Percentiles rank a stretch among this genome's conserved stretches.
These are phyloP conservation scores for Ptyas mucosa DNA, from an alignment of 2,113 vertebrate species.

Conservation along the genomic window DNA sequence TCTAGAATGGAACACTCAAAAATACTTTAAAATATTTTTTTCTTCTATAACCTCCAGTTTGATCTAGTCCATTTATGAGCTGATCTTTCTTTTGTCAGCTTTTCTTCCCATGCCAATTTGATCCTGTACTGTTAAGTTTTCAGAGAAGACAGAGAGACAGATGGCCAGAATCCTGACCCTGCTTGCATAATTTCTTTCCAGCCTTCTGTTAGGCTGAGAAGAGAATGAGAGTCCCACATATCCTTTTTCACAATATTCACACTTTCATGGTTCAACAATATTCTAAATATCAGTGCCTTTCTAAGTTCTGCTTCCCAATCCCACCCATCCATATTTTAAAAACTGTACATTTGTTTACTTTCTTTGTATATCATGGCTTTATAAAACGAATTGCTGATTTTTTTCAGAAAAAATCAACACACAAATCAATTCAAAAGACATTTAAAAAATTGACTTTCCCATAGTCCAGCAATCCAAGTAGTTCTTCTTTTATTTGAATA, in stretches of 20 bases:
- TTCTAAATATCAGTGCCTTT: constrained; percentile 16
- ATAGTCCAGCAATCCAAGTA: neutral
- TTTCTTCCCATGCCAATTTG: neutral
- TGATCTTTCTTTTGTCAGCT: neutral
- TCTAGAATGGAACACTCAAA: neutral
- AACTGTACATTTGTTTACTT: constrained; percentile 37
- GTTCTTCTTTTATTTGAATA: neutral
- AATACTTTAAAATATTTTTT: neutral
- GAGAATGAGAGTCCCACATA: neutral
- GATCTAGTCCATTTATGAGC: neutral
- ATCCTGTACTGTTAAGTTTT: neutral
- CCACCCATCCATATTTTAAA: constrained; percentile 12
- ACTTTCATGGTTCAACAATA: constrained; percentile 35
- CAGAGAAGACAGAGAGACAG: neutral
- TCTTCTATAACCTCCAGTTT: neutral
- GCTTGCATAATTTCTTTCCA: neutral
- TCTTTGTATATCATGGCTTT: constrained; percentile 4
- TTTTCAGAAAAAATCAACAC: neutral
- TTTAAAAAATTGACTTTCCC: neutral
- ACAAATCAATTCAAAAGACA: neutral
- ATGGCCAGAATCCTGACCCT: neutral
- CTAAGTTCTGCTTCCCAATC: neutral
- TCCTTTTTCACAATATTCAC: constrained; percentile 26
- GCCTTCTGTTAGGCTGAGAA: neutral
- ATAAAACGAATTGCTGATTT: constrained; percentile 35